Conservation (phyloP, 2,797 vertebrate species). For the Mus minutoides region DNA sequence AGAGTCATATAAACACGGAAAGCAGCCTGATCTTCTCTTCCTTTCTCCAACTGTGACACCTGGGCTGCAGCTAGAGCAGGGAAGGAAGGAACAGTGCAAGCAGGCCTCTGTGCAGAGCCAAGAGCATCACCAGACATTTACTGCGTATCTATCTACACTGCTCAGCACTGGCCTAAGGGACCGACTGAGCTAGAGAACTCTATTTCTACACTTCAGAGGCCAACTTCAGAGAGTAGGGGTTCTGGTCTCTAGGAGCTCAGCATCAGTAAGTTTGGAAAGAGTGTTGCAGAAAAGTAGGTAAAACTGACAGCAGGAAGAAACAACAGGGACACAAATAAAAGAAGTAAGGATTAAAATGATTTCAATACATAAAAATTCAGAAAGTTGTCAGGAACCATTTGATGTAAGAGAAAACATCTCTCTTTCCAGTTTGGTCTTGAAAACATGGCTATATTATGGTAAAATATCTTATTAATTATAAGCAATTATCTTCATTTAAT, state of each 20-base stretch:
- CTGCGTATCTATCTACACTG: neutral
- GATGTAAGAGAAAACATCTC: neutral
- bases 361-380: constrained; percentile 29
- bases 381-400: neutral
- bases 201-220: neutral
- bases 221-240: neutral
- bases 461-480: constrained; percentile 28
- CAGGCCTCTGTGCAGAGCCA: neutral
- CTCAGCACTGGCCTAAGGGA: fast-evolving
- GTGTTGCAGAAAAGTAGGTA: neutral
- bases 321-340: neutral
- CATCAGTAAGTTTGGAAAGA: neutral
- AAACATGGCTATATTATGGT: neutral
- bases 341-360: constrained; percentile 1
- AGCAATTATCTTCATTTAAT: constrained; percentile 4
- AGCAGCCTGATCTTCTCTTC: neutral
- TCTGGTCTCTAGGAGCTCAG: neutral
- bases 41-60: constrained; percentile 10
- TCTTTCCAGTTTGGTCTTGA: constrained; percentile 1
- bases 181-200: neutral
- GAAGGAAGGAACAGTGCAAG: neutral
- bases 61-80: constrained; percentile 19
- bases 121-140: neutral
- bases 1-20: neutral
- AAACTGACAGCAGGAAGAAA: neutral